These are phyloP conservation scores for Streptopelia turtur DNA, from an alignment of 2,797 vertebrate genomes.

Conservation along the genomic window DNA sequence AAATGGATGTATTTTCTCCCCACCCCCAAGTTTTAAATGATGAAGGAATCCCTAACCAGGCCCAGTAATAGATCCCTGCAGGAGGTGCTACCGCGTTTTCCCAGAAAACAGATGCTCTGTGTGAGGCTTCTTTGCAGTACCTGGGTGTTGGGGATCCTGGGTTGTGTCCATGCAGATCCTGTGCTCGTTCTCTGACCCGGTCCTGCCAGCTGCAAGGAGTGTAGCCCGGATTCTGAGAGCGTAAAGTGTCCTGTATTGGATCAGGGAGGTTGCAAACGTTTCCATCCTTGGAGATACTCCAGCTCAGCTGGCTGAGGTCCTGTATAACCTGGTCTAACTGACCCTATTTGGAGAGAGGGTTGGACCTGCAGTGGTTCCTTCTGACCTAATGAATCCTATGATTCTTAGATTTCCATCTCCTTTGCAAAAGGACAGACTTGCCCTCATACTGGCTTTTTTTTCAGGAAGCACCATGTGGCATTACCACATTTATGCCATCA, in stretches of 20 bases:
- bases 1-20: fast-evolving
- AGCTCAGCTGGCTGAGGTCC: background rate
- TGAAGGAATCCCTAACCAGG: background rate
- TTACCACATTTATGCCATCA: no score
- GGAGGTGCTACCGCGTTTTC: background rate
- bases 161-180: background rate
- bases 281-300: background rate
- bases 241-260: fast-evolving
- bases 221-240: background rate
- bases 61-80: background rate
- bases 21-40: background rate
- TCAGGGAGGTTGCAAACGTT: background rate
- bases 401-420: background rate
- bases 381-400: background rate
- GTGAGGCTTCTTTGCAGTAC: background rate
- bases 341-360: background rate
- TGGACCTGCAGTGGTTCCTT: background rate
- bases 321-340: background rate
- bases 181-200: fast-evolving
- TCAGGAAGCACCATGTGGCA: background rate
- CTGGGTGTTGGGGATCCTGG: background rate
- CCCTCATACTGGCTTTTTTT: background rate
- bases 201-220: background rate
- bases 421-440: background rate
- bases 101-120: background rate